phyloP scores from a whole-genome alignment of 2,888 invertebrate species.

The Iselma pallidipennis region DNA sequence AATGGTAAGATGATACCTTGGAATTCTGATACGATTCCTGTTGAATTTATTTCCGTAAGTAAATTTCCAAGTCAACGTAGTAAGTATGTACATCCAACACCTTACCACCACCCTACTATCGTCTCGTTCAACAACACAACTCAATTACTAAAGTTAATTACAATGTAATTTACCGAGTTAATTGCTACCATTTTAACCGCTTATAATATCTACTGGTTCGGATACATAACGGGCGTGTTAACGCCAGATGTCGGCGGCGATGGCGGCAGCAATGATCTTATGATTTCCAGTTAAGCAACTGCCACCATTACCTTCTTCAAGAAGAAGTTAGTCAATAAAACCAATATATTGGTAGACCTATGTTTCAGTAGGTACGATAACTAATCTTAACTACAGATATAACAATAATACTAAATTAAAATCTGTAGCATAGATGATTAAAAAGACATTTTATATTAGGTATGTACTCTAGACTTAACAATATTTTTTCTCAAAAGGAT shows the following conservation, averaged over 20 bases:
- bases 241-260: constrained; percentile 22
- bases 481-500: no score
- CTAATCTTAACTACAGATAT: no score
- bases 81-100: background rate
- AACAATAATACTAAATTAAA: no score
- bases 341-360: no score
- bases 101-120: background rate
- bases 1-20: no score
- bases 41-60: background rate
- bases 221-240: constrained; percentile 26
- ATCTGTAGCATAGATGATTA: no score
- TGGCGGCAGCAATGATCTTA: constrained; percentile 6
- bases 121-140: constrained; percentile 17
- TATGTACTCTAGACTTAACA: no score
- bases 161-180: constrained; percentile 37
- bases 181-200: constrained; percentile 37
- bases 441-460: no score
- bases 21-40: background rate
- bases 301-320: background rate
- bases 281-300: constrained; percentile 7
- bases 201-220: constrained; percentile 31
- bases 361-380: constrained; percentile 11
- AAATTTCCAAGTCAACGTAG: background rate
- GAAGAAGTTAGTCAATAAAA: constrained; percentile 15
- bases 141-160: constrained; percentile 38